phyloP scores from a whole-genome alignment of 2,113 vertebrate species.

The Mesoclemmys tuberculata region DNA sequence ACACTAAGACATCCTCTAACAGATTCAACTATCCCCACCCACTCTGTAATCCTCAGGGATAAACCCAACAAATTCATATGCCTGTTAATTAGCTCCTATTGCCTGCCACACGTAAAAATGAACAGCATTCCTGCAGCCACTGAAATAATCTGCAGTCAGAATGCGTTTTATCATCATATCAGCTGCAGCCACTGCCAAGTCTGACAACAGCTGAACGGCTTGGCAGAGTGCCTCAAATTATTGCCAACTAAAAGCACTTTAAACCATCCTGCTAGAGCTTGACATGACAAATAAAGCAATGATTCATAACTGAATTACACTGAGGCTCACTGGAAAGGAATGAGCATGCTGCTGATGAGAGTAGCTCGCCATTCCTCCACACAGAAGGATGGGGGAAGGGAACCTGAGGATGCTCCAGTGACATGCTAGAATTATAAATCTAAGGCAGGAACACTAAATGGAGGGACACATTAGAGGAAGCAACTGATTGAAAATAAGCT shows the following conservation, averaged over 20 bases:
- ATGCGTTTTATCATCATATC: slow-evolving; percentile 7
- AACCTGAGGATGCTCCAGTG: neutral
- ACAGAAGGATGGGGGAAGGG: neutral
- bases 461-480: neutral
- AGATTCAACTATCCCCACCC: neutral
- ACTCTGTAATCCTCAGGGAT: neutral
- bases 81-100: neutral
- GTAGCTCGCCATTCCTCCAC: neutral
- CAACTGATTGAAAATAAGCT: fast-evolving
- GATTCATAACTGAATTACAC: neutral
- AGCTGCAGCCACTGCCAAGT: slow-evolving; percentile 9
- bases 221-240: slow-evolving; percentile 28
- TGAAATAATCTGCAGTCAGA: neutral
- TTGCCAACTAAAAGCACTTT: slow-evolving; percentile 41
- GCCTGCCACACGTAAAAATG: neutral
- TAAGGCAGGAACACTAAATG: fast-evolving
- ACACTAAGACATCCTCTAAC: neutral
- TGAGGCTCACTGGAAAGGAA: neutral
- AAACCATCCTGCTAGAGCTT: slow-evolving; percentile 10
- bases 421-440: fast-evolving
- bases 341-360: neutral
- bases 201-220: neutral
- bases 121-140: neutral
- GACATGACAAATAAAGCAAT: neutral
- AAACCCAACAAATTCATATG: neutral